These are phyloP conservation scores for Ridgeia piscesae DNA, from an alignment of 1,140 invertebrate genomes.

Conservation along the genomic window DNA sequence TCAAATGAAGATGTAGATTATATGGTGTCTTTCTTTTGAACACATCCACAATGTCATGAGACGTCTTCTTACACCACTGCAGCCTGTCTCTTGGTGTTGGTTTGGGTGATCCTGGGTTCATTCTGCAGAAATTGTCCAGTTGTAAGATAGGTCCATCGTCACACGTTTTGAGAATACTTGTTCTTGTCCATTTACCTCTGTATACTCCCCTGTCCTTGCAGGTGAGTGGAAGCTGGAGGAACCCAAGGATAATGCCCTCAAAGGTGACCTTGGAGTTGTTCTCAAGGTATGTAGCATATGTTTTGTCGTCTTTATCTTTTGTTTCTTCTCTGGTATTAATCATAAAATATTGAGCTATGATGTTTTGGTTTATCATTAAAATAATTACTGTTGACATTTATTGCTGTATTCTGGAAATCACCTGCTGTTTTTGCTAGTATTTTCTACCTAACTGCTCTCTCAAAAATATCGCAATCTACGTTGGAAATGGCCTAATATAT, in stretches of 20 bases:
- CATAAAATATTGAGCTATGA: no score
- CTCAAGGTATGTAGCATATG: conserved; percentile 67
- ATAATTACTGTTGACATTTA: no score
- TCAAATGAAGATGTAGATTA: background rate
- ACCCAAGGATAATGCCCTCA: conserved; percentile 73
- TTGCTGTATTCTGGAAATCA: background rate
- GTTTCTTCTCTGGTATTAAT: no score
- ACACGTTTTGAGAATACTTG: background rate
- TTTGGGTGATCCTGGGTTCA: background rate
- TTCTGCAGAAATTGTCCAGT: background rate
- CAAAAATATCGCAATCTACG: no score
- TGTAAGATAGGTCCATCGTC: background rate
- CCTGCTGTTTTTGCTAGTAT: no score
- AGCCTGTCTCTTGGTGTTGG: background rate
- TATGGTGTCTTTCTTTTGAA: background rate
- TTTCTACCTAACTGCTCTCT: no score
- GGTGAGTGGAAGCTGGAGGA: conserved; percentile 75
- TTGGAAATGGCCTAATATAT: no score
- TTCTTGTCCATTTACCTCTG: background rate
- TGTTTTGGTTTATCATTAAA: no score
- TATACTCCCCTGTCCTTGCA: conserved; percentile 20
- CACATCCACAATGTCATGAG: background rate
- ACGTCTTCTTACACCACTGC: background rate
- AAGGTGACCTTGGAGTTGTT: conserved; percentile 84
- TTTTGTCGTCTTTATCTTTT: no score